phyloP scores from a whole-genome alignment of 1,140 invertebrate genomes.

The Campodea augens region DNA sequence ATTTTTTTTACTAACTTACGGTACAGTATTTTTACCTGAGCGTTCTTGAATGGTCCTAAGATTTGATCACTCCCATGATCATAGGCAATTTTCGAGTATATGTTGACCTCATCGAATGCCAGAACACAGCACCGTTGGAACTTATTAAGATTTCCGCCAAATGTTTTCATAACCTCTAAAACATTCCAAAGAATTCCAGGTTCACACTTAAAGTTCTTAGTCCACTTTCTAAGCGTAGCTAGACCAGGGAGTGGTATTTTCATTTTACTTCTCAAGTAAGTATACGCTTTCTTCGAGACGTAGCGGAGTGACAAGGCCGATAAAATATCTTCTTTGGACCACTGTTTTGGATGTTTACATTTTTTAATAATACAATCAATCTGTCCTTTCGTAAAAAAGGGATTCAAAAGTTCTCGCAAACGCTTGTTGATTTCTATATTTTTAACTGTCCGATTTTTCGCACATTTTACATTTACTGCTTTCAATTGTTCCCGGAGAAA shows the following conservation, averaged over 20 bases:
- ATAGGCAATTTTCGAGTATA: slow-evolving; percentile 3
- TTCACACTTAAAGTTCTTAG: not conserved
- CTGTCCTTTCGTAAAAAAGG: not conserved
- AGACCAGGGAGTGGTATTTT: not conserved
- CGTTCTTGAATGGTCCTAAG: slow-evolving; percentile 9
- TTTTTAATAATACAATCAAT: not conserved
- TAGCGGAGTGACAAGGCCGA: not conserved
- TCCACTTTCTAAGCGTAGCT: not conserved
- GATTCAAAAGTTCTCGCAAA: not conserved
- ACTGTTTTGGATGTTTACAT: not conserved
- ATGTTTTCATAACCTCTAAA: slow-evolving; percentile 2
- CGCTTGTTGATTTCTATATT: not conserved
- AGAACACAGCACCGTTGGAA: slow-evolving; percentile 5
- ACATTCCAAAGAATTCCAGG: slow-evolving; percentile 6
- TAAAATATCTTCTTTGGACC: not conserved
- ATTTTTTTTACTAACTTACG: too few relatives aligned
- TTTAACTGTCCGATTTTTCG: not conserved
- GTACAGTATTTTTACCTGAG: slow-evolving; percentile 11
- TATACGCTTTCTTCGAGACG: not conserved
- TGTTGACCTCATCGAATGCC: slow-evolving; percentile 12
- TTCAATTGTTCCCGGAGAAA: not conserved
- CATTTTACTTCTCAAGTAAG: not conserved
- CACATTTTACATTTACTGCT: not conserved
- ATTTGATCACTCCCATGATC: slow-evolving; percentile 8
- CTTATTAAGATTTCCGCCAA: not conserved